Base-by-base conservation (phyloP, 2,113 vertebrate genomes). In the Platysternon megacephalum region DNA sequence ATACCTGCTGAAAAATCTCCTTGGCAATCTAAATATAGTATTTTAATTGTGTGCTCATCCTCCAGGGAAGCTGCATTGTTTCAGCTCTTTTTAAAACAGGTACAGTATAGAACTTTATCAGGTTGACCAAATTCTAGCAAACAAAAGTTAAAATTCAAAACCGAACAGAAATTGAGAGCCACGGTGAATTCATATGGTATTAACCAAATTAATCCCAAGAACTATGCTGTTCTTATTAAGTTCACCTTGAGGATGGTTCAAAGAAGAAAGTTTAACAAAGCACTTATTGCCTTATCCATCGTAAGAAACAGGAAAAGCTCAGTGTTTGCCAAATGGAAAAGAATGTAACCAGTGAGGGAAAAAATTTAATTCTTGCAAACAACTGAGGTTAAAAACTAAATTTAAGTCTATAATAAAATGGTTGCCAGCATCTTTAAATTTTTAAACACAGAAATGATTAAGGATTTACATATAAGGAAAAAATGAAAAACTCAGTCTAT, bases 191-290 rank as follows among this genome's bases (percentile, higher is more conserved):
- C 94, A 96, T 92, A 93, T 93, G 94, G 89, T 95, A 97, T 97
- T 93, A 97, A 96, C 94, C 97, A 97, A 97, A 97, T 95, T 95
- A 97, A 97, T 95, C 97, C 96, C 94, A 84, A 93, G 49, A 86
- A 91, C 24, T 78, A 44, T 28, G 74, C 42, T 46, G 92, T 74
- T 95, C 96, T 96, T 97, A 97, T 97, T 97, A 97, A 94, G 97
- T 95, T 92, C 93, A 97, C 91, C 85, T 91, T 55, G 92, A 92
- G 95, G 84, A 94, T 83, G 81, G 89, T 90, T 95, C 95, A 91
- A 94, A 93, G 80, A 93, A 83, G 53, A 78, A 97, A 97, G 89
- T 91, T 84, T 88, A 96, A 96, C 93, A 82, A 89, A 93, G 91
- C 92, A 72, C n/a, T 72, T 91, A 55, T 85, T 90, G 97, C 92